Evolutionary conservation across 2,797 vertebrate genomes (phyloP).

Genomic region (Semaprochilodus insignis): DNA sequence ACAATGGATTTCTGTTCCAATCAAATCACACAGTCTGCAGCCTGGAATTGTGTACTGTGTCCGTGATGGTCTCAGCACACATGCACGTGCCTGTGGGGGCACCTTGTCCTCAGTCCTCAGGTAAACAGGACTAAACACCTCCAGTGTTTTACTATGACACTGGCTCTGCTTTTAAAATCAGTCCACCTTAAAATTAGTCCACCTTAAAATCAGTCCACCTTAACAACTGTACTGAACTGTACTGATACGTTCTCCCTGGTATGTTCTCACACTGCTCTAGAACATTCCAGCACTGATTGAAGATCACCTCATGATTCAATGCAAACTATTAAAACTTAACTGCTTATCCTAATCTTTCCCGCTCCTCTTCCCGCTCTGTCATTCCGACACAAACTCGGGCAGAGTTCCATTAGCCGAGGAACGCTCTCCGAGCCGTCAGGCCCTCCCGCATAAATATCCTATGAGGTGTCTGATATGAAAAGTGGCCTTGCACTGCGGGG

Average conservation of each 20-base stretch:
- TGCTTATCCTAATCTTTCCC: no score
- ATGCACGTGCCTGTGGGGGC: not conserved
- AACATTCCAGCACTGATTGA: no score
- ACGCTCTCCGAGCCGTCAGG: constrained; percentile 26
- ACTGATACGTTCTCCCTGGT: no score
- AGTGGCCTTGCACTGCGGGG: constrained; percentile 27
- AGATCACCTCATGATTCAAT: no score
- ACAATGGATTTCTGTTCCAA: constrained; percentile 42
- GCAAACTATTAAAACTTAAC: no score
- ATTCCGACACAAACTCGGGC: constrained; percentile 20
- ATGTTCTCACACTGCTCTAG: not conserved
- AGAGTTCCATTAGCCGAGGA: constrained; percentile 43
- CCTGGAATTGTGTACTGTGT: not conserved
- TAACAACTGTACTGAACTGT: no score
- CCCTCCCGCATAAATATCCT: constrained; percentile 54
- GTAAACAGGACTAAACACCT: no score
- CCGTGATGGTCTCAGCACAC: not conserved
- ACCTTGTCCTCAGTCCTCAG: not conserved
- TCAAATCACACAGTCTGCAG: constrained; percentile 15
- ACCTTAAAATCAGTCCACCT: no score
- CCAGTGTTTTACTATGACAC: no score
- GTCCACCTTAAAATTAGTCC: no score
- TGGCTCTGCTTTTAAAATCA: no score
- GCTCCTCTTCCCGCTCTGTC: constrained; percentile 16
- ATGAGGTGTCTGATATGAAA: constrained; percentile 49